Conservation (phyloP, 2,888 invertebrate genomes). For the Lissonota sp. region DNA sequence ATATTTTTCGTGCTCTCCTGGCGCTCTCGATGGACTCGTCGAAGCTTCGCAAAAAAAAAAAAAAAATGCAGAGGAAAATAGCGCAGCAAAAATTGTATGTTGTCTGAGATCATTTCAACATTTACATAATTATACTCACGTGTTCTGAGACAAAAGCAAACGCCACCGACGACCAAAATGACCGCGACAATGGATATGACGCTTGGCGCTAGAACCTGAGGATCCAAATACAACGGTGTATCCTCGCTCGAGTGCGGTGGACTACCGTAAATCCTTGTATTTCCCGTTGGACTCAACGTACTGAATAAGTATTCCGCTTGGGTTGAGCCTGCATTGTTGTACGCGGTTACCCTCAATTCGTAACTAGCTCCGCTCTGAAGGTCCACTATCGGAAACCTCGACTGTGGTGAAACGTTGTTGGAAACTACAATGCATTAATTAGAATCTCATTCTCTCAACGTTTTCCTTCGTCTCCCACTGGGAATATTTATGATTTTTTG, state of each 20-base stretch:
- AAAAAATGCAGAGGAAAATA: too few relatives aligned
- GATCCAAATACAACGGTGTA: conserved; percentile 83
- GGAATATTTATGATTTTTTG: too few relatives aligned
- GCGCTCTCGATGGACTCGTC: too few relatives aligned
- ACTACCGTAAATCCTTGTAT: conserved; percentile 80
- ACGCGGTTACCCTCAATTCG: conserved; percentile 86
- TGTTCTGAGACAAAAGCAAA: conserved; percentile 85
- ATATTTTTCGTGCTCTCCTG: conserved; percentile 32
- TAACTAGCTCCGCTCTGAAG: conserved; percentile 85
- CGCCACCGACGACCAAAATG: conserved; percentile 85
- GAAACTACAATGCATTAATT: conserved; percentile 80
- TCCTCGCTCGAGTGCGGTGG: conserved; percentile 75
- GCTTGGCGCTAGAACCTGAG: conserved; percentile 85
- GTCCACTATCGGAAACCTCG: conserved; percentile 84
- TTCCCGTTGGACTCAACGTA: conserved; percentile 85
- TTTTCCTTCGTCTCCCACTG: neutral
- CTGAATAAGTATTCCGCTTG: conserved; percentile 86
- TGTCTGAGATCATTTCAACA: too few relatives aligned
- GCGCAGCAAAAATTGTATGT: too few relatives aligned
- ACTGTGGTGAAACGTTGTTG: conserved; percentile 84
- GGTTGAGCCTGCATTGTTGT: conserved; percentile 88
- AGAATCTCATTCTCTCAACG: conserved; percentile 10
- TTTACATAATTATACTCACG: conserved; percentile 82
- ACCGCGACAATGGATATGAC: conserved; percentile 85
- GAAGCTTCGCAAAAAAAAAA: too few relatives aligned